Percentiles rank a stretch among this genome's conserved stretches.
Evolutionary conservation across 2,797 vertebrate genomes (phyloP).

Genomic region (Australoheros facetus): DNA sequence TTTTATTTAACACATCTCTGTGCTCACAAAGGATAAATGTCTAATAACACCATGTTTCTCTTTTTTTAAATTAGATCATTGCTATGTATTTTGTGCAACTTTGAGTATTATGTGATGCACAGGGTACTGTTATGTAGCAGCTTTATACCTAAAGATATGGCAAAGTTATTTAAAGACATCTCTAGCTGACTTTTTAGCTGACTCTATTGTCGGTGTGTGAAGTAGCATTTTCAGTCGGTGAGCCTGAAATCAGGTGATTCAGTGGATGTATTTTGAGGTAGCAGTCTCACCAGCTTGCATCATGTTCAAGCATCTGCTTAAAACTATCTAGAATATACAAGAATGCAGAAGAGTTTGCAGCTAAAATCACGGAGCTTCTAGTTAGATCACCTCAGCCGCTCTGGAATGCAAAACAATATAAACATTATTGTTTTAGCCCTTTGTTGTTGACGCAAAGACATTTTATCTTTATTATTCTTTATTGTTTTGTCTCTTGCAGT

Average conservation of each 20-base stretch:
- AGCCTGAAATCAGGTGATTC: constrained; percentile 16
- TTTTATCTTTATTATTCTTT: constrained; percentile 8
- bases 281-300: constrained; percentile 52
- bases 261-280: constrained; percentile 31
- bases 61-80: constrained; percentile 33
- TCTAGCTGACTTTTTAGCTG: constrained; percentile 22
- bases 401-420: constrained; percentile 34
- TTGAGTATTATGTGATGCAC: constrained; percentile 41
- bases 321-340: constrained; percentile 40
- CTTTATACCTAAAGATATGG: constrained; percentile 47
- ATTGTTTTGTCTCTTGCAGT: constrained; percentile 56
- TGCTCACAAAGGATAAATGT: constrained; percentile 11
- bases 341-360: constrained; percentile 26
- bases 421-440: constrained; percentile 31
- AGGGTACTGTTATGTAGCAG: constrained; percentile 55
- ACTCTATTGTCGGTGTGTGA: constrained; percentile 10
- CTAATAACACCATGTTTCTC: constrained; percentile 17
- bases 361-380: constrained; percentile 58
- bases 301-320: constrained; percentile 48
- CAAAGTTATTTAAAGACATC: constrained; percentile 27
- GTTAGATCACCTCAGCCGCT: constrained; percentile 46
- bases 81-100: constrained; percentile 43
- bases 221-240: constrained; percentile 1
- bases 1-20: constrained; percentile 1
- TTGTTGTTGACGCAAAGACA: constrained; percentile 16